Evolutionary conservation across 2,888 invertebrate genomes (phyloP).

Genomic region (Pocota personata): DNA sequence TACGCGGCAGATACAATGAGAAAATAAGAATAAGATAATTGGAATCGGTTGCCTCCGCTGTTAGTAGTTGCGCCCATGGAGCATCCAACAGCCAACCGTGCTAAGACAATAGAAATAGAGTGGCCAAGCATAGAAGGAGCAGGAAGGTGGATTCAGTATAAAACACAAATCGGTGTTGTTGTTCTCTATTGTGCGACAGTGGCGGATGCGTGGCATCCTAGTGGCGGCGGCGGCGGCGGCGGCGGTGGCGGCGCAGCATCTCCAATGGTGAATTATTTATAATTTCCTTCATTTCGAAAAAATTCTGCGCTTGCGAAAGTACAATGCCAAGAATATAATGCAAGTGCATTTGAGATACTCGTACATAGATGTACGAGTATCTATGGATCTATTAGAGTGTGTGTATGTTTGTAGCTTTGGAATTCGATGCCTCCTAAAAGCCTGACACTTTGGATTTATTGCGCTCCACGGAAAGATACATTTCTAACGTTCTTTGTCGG

Average conservation of each 20-base stretch:
- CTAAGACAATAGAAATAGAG: constrained; percentile 60
- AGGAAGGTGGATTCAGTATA: constrained; percentile 33
- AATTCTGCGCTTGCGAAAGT: constrained; percentile 62
- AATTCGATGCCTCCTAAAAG: constrained; percentile 73
- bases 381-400: background rate
- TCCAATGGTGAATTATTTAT: constrained; percentile 72
- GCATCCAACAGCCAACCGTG: constrained; percentile 15
- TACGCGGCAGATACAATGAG: constrained; percentile 11
- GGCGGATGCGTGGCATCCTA: constrained; percentile 52
- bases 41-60: constrained; percentile 64
- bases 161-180: constrained; percentile 28
- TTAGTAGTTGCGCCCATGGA: constrained; percentile 41
- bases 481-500: constrained; percentile 80
- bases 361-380: background rate
- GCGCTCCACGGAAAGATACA: constrained; percentile 78
- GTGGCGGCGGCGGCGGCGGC: constrained; percentile 49
- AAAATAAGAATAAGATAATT: constrained; percentile 58
- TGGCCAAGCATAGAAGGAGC: constrained; percentile 1
- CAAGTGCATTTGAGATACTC: constrained; percentile 51
- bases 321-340: constrained; percentile 68
- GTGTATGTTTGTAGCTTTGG: constrained; percentile 45
- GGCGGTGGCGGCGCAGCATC: no score
- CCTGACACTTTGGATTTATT: constrained; percentile 82
- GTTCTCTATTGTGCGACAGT: constrained; percentile 15
- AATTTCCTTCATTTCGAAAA: constrained; percentile 74